phyloP scores from a whole-genome alignment of 2,797 vertebrate genomes.

The Eulemur coronatus region DNA sequence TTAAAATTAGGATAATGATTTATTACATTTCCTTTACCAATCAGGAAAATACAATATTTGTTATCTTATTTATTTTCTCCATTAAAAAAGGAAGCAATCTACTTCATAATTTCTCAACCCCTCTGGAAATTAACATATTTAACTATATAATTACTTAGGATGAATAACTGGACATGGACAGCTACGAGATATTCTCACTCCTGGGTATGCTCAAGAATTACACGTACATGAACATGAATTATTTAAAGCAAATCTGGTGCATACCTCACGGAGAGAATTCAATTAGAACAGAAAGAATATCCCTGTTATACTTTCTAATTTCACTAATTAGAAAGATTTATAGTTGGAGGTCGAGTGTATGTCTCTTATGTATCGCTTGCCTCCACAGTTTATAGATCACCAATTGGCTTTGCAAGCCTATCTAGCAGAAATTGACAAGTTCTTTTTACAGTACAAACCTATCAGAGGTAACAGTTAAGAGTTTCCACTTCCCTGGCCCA shows the following conservation, averaged over 20 bases:
- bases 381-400: not conserved
- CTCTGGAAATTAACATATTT: not conserved
- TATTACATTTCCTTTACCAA: not conserved
- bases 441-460: not conserved
- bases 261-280: not conserved
- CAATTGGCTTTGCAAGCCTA: not conserved
- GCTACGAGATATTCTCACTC: not conserved
- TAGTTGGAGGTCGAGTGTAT: not conserved
- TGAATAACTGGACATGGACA: not conserved
- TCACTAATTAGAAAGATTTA: not conserved
- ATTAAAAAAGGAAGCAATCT: not conserved
- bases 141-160: not conserved
- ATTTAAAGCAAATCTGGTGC: not conserved
- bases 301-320: not conserved
- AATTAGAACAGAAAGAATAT: not conserved
- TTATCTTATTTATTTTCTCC: not conserved
- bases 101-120: not conserved
- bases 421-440: not conserved
- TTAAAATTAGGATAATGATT: not conserved
- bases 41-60: not conserved
- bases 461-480: slow-evolving; percentile 20
- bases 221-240: not conserved
- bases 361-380: not conserved
- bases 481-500: not conserved
- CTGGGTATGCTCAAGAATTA: not conserved